These are phyloP conservation scores for Megaleporinus macrocephalus DNA, from an alignment of 2,113 vertebrate genomes.

Conservation along the genomic window DNA sequence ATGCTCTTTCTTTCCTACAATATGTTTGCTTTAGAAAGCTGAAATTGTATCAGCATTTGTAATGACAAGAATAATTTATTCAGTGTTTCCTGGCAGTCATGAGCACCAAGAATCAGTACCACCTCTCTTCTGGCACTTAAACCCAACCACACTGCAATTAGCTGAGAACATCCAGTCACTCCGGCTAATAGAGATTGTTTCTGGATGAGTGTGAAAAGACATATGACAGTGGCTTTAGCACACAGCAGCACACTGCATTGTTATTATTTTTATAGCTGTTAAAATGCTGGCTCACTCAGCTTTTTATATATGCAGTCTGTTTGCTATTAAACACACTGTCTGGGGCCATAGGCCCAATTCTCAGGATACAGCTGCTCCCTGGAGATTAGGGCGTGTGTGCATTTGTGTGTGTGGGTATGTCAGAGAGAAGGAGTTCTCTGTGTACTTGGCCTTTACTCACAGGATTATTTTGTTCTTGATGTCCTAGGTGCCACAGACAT, in stretches of 20 bases:
- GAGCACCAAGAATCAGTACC: neutral
- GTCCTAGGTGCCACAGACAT: neutral
- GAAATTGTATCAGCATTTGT: neutral
- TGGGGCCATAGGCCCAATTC: constrained; percentile 46
- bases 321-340: constrained; percentile 63
- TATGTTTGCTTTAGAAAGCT: neutral
- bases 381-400: constrained; percentile 54
- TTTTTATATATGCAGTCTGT: constrained; percentile 62
- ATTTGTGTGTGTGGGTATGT: constrained; percentile 10
- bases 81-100: neutral
- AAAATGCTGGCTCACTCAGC: constrained; percentile 46
- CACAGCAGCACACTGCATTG: constrained; percentile 54
- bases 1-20: neutral
- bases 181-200: constrained; percentile 9
- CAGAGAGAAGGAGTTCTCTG: neutral
- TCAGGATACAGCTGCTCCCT: constrained; percentile 63
- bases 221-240: constrained; percentile 39
- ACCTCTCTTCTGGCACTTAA: neutral
- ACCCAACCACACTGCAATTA: constrained; percentile 4
- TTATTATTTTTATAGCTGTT: constrained; percentile 45
- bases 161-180: constrained; percentile 21
- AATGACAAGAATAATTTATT: neutral
- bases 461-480: neutral
- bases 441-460: neutral
- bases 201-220: constrained; percentile 20